Base-by-base conservation (phyloP, 2,888 invertebrate species). In the Oscheius sp. region DNA sequence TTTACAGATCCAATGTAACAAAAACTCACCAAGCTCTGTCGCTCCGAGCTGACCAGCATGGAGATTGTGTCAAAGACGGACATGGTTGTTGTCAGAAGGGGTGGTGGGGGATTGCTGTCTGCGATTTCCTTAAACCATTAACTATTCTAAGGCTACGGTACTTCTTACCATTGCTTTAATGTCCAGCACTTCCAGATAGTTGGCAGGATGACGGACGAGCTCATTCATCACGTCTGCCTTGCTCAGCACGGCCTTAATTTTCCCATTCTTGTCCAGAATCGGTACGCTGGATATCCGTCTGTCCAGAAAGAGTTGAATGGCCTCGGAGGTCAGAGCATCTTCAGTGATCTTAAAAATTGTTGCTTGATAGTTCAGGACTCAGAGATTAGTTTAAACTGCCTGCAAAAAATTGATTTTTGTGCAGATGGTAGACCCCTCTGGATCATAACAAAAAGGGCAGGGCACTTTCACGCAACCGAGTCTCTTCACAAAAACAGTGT, bases 241-340 rank as follows among this genome's bases (percentile, higher is more conserved):
- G n/a, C 74, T 74, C 32, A 85, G 59, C 33, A 85, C 77, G 5
- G 81, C 82, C 13, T 79, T 75, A 35, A 85, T 71, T 58, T 79
- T 74, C 7, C 81, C 80, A 35, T 80, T 73, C 11, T 70, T 78
- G 70, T 85, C 82, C 33, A 85, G 60, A 1, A 87, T 76, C 13
- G 86, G 85, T 11, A 86, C 66, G 29, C 80, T 82, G 2, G 86
- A 85, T 66, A 84, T 81, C 48, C 82, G 80, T 48, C 77, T 79
- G 11, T 85, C 80, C 35, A 84, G 77, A 62, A 85, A 82, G 58
- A 81, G 58, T 53, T 79, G 78, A 57, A 85, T 81, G 37, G 84
- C 79, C 1, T 85, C 81, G 21, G 76, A 71, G 48, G 79, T 79
- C 2, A 79, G 57, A 13, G 79, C 72, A 10, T 80, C 73, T 65